Conservation (phyloP, 2,797 vertebrate genomes). For the Alosa sapidissima region DNA sequence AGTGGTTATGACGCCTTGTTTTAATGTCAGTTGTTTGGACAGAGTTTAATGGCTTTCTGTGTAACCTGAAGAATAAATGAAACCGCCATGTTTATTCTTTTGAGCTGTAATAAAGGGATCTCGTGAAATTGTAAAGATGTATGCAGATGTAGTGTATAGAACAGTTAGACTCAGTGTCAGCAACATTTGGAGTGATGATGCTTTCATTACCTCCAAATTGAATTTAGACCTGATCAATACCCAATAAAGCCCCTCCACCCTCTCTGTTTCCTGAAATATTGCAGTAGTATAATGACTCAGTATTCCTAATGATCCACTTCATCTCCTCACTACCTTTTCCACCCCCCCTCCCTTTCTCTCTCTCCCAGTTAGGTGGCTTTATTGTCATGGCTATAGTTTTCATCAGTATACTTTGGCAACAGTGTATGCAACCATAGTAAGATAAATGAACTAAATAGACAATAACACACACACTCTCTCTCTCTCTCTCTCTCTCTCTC, state of each 20-base stretch:
- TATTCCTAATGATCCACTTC: no score
- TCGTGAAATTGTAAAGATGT: not conserved
- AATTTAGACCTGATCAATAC: not conserved
- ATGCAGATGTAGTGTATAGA: not conserved
- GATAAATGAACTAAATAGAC: no score
- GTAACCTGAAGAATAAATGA: not conserved
- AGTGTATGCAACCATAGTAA: no score
- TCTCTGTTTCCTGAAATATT: no score
- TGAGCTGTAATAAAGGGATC: not conserved
- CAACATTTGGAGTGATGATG: not conserved
- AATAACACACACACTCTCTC: not conserved
- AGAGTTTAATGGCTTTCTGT: not conserved
- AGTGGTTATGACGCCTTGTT: not conserved
- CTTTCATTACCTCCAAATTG: not conserved
- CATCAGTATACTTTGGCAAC: no score
- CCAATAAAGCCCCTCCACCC: not conserved
- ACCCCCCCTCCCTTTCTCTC: not conserved
- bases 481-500: not conserved
- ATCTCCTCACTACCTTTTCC: no score
- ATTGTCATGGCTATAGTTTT: no score
- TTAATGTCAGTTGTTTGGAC: not conserved
- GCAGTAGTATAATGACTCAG: no score
- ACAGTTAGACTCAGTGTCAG: no score
- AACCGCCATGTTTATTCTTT: not conserved
- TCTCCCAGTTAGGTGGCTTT: not conserved